Conservation (phyloP, 2,797 vertebrate species). For the Calcarius lapponicus region DNA sequence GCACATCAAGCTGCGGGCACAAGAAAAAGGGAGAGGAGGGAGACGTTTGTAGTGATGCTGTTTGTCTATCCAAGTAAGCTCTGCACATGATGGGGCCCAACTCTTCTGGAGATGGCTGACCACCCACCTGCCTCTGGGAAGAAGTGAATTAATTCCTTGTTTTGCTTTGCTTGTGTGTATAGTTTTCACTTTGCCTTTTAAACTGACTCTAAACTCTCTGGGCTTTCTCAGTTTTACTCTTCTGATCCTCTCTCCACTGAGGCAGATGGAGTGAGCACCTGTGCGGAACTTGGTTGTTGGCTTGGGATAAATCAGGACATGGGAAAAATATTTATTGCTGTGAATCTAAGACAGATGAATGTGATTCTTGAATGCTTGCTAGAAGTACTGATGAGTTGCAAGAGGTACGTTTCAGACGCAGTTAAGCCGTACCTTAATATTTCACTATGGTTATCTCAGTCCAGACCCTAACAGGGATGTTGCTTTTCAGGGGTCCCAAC, state of each 20-base stretch:
- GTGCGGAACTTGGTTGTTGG: neutral
- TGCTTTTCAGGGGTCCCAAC: neutral
- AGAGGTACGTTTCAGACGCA: neutral
- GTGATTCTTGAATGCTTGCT: neutral
- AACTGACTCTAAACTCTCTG: neutral
- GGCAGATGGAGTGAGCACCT: neutral
- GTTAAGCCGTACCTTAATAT: neutral
- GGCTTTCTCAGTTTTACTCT: neutral
- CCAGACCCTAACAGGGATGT: neutral
- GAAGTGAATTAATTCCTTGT: neutral
- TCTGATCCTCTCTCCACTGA: neutral
- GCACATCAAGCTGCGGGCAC: neutral
- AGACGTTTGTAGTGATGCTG: fast-evolving
- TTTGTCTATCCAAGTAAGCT: neutral
- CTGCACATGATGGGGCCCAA: fast-evolving
- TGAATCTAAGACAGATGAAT: neutral
- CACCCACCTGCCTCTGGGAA: neutral
- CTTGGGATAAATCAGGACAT: neutral
- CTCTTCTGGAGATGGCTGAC: neutral
- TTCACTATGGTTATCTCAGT: neutral
- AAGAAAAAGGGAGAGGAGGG: neutral
- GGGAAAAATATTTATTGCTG: neutral
- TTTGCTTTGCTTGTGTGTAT: neutral
- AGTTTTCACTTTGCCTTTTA: neutral
- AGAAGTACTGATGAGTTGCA: neutral